A percentile compares a stretch with the other conserved stretches of the same genome.
Conservation (phyloP, 2,888 invertebrate species). For the Nysson spinosus region DNA sequence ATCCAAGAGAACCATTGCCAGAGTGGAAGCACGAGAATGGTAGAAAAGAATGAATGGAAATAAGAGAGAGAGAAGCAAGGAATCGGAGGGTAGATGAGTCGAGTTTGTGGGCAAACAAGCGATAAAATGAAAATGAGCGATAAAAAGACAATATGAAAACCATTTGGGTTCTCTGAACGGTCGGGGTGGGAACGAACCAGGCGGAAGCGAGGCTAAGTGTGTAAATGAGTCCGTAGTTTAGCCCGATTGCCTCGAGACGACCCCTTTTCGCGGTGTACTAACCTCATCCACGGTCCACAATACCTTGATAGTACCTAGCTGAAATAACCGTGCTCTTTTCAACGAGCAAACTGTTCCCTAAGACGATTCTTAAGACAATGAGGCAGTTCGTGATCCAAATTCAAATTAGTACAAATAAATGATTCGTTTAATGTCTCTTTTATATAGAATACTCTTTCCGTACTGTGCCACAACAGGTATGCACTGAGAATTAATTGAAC, state of each 20-base stretch:
- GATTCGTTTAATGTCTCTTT: constrained; percentile 24
- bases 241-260: constrained; percentile 73
- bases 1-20: constrained; percentile 2
- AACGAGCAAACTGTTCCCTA: constrained; percentile 45
- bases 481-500: no score
- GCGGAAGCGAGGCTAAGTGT: constrained; percentile 70
- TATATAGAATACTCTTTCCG: no score
- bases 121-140: constrained; percentile 77
- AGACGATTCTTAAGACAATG: constrained; percentile 57
- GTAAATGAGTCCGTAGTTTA: constrained; percentile 76
- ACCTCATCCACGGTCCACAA: constrained; percentile 55
- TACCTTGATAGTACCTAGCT: constrained; percentile 49
- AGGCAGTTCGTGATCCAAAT: constrained; percentile 52
- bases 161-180: constrained; percentile 66
- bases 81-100: constrained; percentile 26
- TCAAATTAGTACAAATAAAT: constrained; percentile 51
- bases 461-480: no score
- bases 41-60: constrained; percentile 4
- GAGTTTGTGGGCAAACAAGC: constrained; percentile 72
- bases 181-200: constrained; percentile 63
- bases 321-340: constrained; percentile 55
- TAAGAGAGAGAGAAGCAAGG: constrained; percentile 14
- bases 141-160: constrained; percentile 78
- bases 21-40: background rate
- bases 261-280: constrained; percentile 67